Conservation (phyloP, 2,113 vertebrate genomes). For the Progne subis region DNA sequence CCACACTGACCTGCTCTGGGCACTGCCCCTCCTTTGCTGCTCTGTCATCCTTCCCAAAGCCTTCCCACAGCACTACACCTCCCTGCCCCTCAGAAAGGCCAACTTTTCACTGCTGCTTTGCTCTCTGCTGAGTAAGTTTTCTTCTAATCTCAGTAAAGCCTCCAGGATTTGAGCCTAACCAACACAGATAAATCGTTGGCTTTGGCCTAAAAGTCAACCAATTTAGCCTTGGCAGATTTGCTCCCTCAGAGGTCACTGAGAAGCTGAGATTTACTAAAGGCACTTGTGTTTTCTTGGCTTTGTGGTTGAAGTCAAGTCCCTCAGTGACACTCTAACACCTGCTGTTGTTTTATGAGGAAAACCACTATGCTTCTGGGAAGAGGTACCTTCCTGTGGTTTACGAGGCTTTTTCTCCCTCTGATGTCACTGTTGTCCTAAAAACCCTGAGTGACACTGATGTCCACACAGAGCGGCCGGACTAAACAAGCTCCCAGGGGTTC, state of each 20-base stretch:
- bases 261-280: conserved; percentile 23
- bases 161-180: conserved; percentile 22
- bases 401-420: background rate
- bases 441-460: background rate
- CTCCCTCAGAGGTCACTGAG: conserved; percentile 16
- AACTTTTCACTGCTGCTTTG: background rate
- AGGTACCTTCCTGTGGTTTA: conserved; percentile 36
- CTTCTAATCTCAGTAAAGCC: conserved; percentile 24
- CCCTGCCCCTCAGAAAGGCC: background rate
- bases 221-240: conserved; percentile 38
- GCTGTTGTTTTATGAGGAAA: conserved; percentile 35
- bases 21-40: background rate
- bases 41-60: background rate
- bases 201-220: conserved; percentile 35
- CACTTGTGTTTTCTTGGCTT: conserved; percentile 33
- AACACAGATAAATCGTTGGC: conserved; percentile 33
- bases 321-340: background rate
- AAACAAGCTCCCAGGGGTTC: background rate
- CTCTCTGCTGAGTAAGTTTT: background rate
- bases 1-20: background rate
- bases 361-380: conserved; percentile 2
- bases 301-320: conserved; percentile 35
- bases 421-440: conserved; percentile 25
- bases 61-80: background rate
- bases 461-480: rapidly evolving